Conservation (phyloP, 2,797 vertebrate genomes). For the Avahi laniger region DNA sequence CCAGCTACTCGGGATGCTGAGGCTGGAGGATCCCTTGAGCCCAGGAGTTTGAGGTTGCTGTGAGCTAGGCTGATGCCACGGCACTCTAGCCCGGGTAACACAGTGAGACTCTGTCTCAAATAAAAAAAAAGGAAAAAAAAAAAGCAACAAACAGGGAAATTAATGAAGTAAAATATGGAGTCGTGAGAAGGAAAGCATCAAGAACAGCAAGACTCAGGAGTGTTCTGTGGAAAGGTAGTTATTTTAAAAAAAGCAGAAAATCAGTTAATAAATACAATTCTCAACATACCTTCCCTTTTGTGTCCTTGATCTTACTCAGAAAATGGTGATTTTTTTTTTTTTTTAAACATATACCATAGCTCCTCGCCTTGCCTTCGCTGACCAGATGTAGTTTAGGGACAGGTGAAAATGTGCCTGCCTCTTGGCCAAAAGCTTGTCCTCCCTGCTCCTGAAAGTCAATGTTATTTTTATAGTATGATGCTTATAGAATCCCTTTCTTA, state of each 20-base stretch:
- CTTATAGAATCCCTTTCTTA: neutral
- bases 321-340: neutral
- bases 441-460: conserved; percentile 44
- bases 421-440: conserved; percentile 13
- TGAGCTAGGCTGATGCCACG: too few species aligned
- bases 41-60: too few species aligned
- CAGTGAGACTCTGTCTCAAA: too few species aligned
- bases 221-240: neutral
- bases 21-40: too few species aligned
- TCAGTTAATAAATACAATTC: neutral
- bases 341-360: neutral
- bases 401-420: neutral
- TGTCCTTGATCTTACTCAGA: neutral
- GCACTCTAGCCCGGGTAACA: too few species aligned
- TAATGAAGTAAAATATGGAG: neutral
- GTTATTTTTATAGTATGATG: conserved; percentile 41
- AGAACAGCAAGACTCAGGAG: neutral
- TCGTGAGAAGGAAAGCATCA: neutral
- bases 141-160: neutral
- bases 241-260: neutral
- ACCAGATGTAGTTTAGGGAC: neutral
- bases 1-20: too few species aligned
- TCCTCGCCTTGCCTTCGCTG: neutral
- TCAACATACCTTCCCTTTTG: neutral
- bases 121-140: too few species aligned